phyloP scores from a whole-genome alignment of 2,797 vertebrate genomes.

The Lophotriccus pileatus region DNA sequence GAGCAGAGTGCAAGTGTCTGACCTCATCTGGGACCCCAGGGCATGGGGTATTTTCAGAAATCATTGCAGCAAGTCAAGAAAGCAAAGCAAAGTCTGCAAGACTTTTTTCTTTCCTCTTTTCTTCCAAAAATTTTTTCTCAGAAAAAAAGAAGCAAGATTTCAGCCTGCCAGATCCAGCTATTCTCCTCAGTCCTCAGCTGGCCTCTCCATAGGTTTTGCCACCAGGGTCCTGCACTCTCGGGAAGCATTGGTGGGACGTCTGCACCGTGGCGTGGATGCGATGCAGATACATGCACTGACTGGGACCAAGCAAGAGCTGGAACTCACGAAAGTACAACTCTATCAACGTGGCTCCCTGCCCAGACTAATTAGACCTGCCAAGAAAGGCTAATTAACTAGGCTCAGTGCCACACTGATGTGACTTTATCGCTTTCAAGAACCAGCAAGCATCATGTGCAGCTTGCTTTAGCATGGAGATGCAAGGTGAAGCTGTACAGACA shows the following conservation, averaged over 20 bases:
- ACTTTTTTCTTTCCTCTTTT: neutral
- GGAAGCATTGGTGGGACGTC: neutral
- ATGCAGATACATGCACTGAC: neutral
- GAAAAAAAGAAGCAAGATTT: neutral
- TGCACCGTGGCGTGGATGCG: rapidly evolving
- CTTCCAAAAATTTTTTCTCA: neutral
- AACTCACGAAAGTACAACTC: neutral
- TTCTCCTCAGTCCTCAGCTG: conserved; percentile 12
- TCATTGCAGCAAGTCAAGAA: neutral
- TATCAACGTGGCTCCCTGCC: conserved; percentile 53
- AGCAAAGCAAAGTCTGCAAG: neutral
- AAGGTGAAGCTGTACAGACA: neutral
- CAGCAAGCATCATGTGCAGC: neutral
- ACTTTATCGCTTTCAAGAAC: conserved; percentile 23
- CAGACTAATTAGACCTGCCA: conserved; percentile 51
- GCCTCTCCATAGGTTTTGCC: neutral
- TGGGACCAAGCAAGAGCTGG: neutral
- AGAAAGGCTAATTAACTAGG: conserved; percentile 58
- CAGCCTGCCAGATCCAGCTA: neutral
- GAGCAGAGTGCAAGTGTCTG: neutral
- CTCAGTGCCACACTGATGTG: conserved; percentile 45
- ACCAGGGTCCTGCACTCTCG: neutral
- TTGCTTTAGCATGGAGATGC: neutral
- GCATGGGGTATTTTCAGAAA: neutral
- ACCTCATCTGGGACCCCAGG: neutral